phyloP scores from a whole-genome alignment of 1,140 invertebrate genomes.

The Lepidurus packardi region DNA sequence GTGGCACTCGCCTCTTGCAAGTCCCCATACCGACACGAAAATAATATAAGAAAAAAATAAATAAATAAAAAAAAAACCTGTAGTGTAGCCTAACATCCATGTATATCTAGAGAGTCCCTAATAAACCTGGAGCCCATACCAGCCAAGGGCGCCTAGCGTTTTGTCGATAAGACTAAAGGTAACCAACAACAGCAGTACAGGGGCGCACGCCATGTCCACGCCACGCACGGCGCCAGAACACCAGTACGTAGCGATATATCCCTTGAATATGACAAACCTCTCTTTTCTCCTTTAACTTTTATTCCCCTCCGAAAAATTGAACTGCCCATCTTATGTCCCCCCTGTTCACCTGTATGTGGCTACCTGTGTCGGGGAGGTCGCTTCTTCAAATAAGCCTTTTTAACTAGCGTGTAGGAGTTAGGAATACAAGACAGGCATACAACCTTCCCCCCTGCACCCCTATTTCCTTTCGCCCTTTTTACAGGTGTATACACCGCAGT shows the following conservation, averaged over 20 bases:
- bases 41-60: no score
- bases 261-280: background rate
- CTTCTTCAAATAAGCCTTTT: background rate
- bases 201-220: background rate
- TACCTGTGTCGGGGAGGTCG: background rate
- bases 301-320: background rate
- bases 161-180: slow-evolving; percentile 22
- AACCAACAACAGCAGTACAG: slow-evolving; percentile 17
- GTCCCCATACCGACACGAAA: no score
- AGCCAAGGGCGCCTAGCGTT: background rate
- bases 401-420: background rate
- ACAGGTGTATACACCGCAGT: background rate
- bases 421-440: background rate
- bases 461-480: background rate
- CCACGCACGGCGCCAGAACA: slow-evolving; percentile 1
- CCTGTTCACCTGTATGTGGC: background rate
- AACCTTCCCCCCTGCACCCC: background rate
- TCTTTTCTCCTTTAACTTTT: background rate
- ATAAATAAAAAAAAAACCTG: no score
- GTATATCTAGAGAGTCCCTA: background rate
- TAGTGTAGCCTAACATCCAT: no score
- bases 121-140: background rate
- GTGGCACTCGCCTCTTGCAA: no score
- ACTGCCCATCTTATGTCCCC: background rate
- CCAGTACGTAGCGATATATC: background rate